A percentile compares a stretch with the other conserved stretches of the same genome.
Conservation (phyloP, 2,113 vertebrate species). For the Mobula hypostoma region DNA sequence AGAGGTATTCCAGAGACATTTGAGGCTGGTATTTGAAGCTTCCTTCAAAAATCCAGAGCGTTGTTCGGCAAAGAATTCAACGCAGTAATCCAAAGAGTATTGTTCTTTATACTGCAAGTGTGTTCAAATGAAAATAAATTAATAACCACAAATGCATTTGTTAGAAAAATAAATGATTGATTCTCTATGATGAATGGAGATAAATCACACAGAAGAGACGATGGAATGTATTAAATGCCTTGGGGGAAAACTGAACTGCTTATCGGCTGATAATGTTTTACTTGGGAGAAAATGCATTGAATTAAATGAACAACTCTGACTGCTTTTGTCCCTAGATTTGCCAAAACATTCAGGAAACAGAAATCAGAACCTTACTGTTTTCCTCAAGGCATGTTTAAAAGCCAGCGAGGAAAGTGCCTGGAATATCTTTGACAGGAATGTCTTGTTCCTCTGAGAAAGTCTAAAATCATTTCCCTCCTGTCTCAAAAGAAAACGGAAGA, state of each 20-base stretch:
- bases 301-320: background rate
- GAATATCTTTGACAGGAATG: constrained; percentile 35
- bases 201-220: background rate
- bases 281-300: background rate
- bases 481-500: constrained; percentile 22
- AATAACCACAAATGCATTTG: background rate
- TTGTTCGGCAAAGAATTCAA: background rate
- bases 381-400: constrained; percentile 1
- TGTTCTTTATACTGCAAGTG: background rate
- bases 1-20: background rate
- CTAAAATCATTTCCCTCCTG: constrained; percentile 32
- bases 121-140: background rate
- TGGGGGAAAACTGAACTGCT: background rate
- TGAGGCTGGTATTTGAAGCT: background rate
- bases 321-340: background rate
- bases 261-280: background rate
- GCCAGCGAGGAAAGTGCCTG: constrained; percentile 20
- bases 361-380: constrained; percentile 31
- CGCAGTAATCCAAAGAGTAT: background rate
- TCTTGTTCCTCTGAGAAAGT: constrained; percentile 34
- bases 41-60: background rate
- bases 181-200: background rate
- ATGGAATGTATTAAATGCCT: background rate
- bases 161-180: background rate
- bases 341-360: constrained; percentile 20